Percentiles rank a stretch among this genome's conserved stretches.
Evolutionary conservation across 1,140 invertebrate genomes (phyloP).

Genomic region (Pseudomyrmex dendroicus): DNA sequence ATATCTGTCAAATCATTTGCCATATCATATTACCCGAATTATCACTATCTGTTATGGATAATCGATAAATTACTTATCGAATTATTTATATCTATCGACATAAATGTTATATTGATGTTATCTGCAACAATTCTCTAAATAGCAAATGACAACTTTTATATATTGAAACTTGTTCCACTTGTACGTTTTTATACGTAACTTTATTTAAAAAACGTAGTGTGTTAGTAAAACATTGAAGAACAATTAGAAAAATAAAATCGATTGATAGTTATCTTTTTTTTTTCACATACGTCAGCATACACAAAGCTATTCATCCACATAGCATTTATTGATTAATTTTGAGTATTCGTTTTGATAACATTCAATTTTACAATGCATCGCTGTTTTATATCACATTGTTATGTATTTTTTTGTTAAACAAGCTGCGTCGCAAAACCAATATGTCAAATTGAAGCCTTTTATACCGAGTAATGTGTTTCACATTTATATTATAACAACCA

Average conservation of each 20-base stretch:
- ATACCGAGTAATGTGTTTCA: not conserved
- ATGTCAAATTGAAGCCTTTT: conserved; percentile 22
- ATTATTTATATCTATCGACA: not conserved
- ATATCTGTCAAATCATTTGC: not conserved
- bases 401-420: conserved; percentile 44
- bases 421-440: conserved; percentile 27
- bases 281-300: conserved; percentile 1
- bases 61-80: conserved; percentile 27
- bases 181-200: not conserved
- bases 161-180: no score
- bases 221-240: conserved; percentile 20
- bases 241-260: conserved; percentile 31
- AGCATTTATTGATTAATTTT: conserved; percentile 46
- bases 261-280: conserved; percentile 5
- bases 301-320: not conserved
- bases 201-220: not conserved
- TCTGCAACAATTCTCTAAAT: no score
- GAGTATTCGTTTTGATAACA: conserved; percentile 39
- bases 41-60: not conserved
- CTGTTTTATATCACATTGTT: conserved; percentile 13
- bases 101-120: conserved; percentile 8
- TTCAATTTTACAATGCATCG: conserved; percentile 16
- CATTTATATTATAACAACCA: not conserved
- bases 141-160: no score
- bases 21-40: not conserved